Evolutionary conservation across 1,140 invertebrate species (phyloP).

Genomic region (Aphelenchoides fujianensis): DNA sequence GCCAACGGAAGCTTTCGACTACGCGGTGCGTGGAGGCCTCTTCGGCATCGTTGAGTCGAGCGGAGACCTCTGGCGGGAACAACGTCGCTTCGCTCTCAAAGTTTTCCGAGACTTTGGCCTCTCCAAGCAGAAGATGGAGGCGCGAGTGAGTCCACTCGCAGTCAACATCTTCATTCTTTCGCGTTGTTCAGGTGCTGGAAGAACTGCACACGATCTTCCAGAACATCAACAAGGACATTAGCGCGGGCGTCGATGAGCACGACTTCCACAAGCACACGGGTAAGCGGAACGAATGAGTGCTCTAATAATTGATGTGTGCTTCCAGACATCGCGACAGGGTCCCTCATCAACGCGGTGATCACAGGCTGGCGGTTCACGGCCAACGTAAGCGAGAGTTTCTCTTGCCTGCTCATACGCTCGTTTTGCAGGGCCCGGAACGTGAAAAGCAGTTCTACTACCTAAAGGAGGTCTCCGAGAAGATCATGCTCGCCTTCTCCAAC

Average conservation of each 20-base stretch:
- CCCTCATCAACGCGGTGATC: neutral
- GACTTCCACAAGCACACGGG: neutral
- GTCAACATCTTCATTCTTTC: neutral
- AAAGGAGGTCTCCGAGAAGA: neutral
- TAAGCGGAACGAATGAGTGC: neutral
- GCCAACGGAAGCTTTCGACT: neutral
- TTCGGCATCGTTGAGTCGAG: slow-evolving; percentile 17
- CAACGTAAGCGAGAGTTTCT: neutral
- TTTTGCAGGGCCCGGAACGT: neutral
- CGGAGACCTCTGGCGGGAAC: neutral
- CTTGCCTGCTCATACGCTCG: neutral
- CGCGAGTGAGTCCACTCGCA: no score
- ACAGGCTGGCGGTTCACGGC: neutral
- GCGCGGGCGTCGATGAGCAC: neutral
- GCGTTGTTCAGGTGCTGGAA: neutral
- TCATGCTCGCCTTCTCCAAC: neutral
- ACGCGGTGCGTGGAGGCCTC: neutral
- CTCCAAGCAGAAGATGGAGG: slow-evolving; percentile 1
- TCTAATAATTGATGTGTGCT: no score
- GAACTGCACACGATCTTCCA: neutral
- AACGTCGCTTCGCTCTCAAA: slow-evolving; percentile 19
- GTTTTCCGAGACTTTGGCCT: slow-evolving; percentile 23
- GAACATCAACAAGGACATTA: neutral
- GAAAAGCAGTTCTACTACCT: neutral
- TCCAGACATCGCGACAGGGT: neutral